phyloP scores from a whole-genome alignment of 1,140 invertebrate genomes.

The Megathymus violae region DNA sequence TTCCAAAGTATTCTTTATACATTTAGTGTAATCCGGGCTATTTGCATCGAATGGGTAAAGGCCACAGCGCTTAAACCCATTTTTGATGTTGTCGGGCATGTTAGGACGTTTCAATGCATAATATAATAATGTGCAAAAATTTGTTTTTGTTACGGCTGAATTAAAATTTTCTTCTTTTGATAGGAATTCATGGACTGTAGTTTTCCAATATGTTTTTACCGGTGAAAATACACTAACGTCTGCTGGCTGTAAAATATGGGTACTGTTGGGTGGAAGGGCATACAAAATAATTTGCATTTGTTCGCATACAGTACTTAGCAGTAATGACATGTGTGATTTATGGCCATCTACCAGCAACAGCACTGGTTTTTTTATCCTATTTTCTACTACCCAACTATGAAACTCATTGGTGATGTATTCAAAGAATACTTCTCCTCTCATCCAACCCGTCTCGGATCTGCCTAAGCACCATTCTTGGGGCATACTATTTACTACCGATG shows the following conservation, averaged over 20 bases:
- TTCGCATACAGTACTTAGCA: conserved; percentile 63
- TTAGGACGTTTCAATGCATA: conserved; percentile 18
- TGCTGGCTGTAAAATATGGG: conserved; percentile 73
- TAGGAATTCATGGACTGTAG: conserved; percentile 36
- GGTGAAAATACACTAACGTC: conserved; percentile 63
- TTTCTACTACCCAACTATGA: conserved; percentile 49
- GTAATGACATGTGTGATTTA: conserved; percentile 62
- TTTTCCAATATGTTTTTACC: conserved; percentile 50
- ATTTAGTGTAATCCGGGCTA: conserved; percentile 9
- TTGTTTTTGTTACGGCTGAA: too few relatives aligned
- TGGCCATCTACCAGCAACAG: conserved; percentile 71
- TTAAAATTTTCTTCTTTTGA: conserved; percentile 19
- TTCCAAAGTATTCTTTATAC: neutral
- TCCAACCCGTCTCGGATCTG: too few relatives aligned
- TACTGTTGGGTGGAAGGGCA: too few relatives aligned
- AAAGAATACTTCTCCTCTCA: too few relatives aligned
- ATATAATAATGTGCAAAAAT: too few relatives aligned
- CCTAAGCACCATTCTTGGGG: too few relatives aligned
- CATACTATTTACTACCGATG: too few relatives aligned
- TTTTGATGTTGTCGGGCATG: conserved; percentile 16
- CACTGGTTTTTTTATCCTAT: conserved; percentile 45
- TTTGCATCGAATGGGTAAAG: conserved; percentile 24
- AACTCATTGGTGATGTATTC: too few relatives aligned
- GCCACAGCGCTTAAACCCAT: too few relatives aligned
- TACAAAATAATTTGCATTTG: too few relatives aligned